Base-by-base conservation (phyloP, 2,888 invertebrate species). In the Cosmia pyralina region DNA sequence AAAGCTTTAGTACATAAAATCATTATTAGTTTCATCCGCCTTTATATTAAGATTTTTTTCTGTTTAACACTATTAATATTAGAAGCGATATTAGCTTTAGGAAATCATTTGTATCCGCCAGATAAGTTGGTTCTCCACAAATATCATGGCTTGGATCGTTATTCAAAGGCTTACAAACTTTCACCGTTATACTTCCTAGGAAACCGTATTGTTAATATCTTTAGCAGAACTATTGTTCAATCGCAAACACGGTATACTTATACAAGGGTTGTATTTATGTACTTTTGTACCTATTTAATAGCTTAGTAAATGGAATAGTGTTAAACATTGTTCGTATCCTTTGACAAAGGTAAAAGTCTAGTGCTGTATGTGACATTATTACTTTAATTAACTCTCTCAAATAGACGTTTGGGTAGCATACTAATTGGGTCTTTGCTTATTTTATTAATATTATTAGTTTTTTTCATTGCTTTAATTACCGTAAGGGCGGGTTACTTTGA, bases 131-230 rank as follows among this genome's bases (percentile, higher is more conserved):
- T 59, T 41, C 70, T 28, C 38, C 52, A 63, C 57, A 46, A 55
- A 79, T 60, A 88, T 87, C 69, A 79, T 17, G 57, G 46, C 72
- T 72, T 69, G 60, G 58, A 68, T 73, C 64, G 38, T 75, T 75
- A 65, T 53, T 84, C 64, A 72, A 52, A 77, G 15, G 69, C 68
- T 72, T 67, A 66, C 62, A 65, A 76, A 84, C 84, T 84, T 82
- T 85, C 84, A 72, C 78, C 66, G 62, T 60, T 62, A 46, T 50
- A 70, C 63, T 83, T 83, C 79, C 79, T 81, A 82, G 69, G 70
- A 76, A 78, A 77, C 22, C 11, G 64, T 73, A 74, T 71, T 76
- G 64, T 65, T 60, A 72, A 68, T 81, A 68, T 69, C 52, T 71
- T 55, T 64, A 48, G 63, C 65, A 48, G 38, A 75, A 64, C 70